Evolutionary conservation across 2,113 vertebrate species (phyloP).

Genomic region (Tringa solitaria): DNA sequence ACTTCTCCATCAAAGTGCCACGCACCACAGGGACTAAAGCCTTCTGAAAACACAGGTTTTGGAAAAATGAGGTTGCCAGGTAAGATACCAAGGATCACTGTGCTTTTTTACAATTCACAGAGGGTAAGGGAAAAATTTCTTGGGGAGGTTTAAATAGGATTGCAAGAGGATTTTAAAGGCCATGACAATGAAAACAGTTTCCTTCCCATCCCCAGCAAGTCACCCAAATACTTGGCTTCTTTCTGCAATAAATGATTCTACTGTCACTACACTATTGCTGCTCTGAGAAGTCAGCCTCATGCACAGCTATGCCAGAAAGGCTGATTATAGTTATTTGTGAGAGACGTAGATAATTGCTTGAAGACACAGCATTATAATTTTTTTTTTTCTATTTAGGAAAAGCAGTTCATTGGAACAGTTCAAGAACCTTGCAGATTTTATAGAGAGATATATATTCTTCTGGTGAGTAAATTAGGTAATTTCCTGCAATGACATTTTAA

Average conservation of each 20-base stretch:
- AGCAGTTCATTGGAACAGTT: background rate
- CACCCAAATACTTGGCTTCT: background rate
- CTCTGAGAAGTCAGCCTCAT: background rate
- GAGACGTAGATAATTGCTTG: background rate
- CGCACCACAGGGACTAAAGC: background rate
- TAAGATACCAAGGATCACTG: background rate
- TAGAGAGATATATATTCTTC: background rate
- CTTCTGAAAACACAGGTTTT: background rate
- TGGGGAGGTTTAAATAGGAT: background rate
- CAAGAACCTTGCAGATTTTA: background rate
- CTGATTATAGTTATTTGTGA: background rate
- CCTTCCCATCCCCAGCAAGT: background rate
- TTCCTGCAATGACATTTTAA: background rate
- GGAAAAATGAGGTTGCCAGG: fast-evolving
- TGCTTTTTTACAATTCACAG: background rate
- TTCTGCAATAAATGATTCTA: background rate
- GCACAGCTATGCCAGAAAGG: background rate
- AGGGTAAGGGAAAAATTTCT: background rate
- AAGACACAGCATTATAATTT: background rate
- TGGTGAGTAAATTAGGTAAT: background rate
- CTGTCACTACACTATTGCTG: background rate
- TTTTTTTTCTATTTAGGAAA: background rate
- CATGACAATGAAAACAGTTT: background rate
- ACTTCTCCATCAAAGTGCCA: background rate
- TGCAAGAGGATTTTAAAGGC: background rate